Percentiles rank a stretch among this genome's conserved stretches.
Conservation (phyloP, 1,140 invertebrate species). For the Euwallacea similis region DNA sequence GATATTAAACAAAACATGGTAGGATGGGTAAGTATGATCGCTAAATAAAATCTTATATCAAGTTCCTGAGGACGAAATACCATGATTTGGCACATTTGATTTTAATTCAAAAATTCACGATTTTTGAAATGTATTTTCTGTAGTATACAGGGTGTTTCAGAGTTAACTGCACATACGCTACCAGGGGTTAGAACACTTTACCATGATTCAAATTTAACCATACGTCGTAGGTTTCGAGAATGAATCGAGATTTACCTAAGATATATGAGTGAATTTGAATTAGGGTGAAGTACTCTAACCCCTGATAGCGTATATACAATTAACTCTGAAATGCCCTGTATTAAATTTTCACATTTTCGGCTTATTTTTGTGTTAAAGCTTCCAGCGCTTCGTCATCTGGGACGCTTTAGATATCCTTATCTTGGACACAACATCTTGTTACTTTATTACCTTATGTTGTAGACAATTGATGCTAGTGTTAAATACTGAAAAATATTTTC, state of each 20-base stretch:
- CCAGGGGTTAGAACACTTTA: too few relatives aligned
- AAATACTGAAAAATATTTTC: conserved; percentile 13
- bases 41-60: too few relatives aligned
- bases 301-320: too few relatives aligned
- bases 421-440: neutral
- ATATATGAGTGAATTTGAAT: too few relatives aligned
- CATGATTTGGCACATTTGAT: neutral
- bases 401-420: neutral
- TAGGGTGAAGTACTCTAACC: too few relatives aligned
- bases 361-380: conserved; percentile 1
- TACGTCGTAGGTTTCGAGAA: too few relatives aligned
- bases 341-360: neutral
- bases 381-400: neutral
- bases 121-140: neutral
- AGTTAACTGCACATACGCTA: too few relatives aligned
- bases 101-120: neutral
- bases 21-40: conserved; percentile 48
- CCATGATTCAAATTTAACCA: too few relatives aligned
- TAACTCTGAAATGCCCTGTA: too few relatives aligned
- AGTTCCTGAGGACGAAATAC: too few relatives aligned
- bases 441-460: neutral
- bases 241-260: too few relatives aligned
- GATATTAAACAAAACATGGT: conserved; percentile 52
- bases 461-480: neutral
- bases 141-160: neutral